Conservation (phyloP, 2,888 invertebrate genomes). For the Pimpla rufipes region DNA sequence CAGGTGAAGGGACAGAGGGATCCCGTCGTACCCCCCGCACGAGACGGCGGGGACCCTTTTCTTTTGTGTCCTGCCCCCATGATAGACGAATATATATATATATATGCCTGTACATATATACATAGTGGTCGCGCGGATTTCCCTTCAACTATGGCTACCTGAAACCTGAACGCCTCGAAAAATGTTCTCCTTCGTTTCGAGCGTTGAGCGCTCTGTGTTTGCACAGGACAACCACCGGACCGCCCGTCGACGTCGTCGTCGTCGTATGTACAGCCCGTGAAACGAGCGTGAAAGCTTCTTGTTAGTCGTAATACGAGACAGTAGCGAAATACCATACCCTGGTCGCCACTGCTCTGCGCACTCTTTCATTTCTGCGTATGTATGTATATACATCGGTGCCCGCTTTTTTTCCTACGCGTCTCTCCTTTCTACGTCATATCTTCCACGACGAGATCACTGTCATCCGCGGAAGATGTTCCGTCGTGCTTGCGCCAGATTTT, state of each 20-base stretch:
- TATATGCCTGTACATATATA: too few species aligned
- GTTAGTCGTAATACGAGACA: slow-evolving; percentile 72
- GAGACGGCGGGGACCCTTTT: slow-evolving; percentile 46
- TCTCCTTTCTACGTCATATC: slow-evolving; percentile 21
- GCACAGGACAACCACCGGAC: slow-evolving; percentile 69
- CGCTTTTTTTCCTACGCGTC: background rate
- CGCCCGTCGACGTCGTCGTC: slow-evolving; percentile 54
- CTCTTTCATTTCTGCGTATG: slow-evolving; percentile 42
- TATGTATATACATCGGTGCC: slow-evolving; percentile 20
- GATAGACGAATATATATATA: slow-evolving; percentile 14
- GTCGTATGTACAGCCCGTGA: slow-evolving; percentile 66
- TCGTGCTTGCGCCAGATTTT: background rate
- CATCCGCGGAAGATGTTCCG: background rate
- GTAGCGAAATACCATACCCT: slow-evolving; percentile 59
- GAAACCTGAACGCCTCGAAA: slow-evolving; percentile 41
- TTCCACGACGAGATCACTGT: slow-evolving; percentile 7
- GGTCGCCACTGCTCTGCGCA: background rate
- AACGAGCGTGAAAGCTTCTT: slow-evolving; percentile 73
- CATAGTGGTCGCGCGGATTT: slow-evolving; percentile 9
- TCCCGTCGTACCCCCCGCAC: slow-evolving; percentile 28
- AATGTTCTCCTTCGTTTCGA: slow-evolving; percentile 46
- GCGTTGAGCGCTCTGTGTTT: slow-evolving; percentile 62
- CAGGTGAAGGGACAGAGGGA: slow-evolving; percentile 36
- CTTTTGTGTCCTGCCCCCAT: slow-evolving; percentile 39
- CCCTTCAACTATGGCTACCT: slow-evolving; percentile 21